phyloP scores from a whole-genome alignment of 2,888 invertebrate genomes.

The Drosophila acutilabella region DNA sequence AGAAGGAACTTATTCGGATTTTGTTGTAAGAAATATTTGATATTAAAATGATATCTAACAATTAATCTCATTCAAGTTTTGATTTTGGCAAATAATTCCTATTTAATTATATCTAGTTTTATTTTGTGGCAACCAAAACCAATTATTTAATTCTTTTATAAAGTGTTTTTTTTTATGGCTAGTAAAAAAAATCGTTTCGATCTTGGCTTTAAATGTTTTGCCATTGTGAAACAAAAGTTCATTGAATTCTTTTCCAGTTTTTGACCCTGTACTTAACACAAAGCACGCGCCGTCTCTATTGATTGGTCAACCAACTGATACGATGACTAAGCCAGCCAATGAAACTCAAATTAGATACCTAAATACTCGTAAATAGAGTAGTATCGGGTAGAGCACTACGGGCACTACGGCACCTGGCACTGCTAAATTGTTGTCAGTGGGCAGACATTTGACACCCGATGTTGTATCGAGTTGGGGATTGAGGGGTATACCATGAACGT shows the following conservation, averaged over 20 bases:
- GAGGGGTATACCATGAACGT: conserved; percentile 17
- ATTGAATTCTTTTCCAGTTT: conserved; percentile 39
- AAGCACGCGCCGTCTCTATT: conserved; percentile 48
- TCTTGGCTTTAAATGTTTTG: conserved; percentile 17
- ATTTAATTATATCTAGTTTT: too few relatives aligned
- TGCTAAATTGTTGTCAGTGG: conserved; percentile 39
- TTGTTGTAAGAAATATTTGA: too few relatives aligned
- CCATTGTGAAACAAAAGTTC: conserved; percentile 49
- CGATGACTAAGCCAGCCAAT: conserved; percentile 67
- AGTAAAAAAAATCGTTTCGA: neutral
- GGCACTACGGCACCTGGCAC: conserved; percentile 50
- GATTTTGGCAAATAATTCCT: too few relatives aligned
- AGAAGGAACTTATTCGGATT: too few relatives aligned
- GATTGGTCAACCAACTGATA: conserved; percentile 62
- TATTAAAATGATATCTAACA: too few relatives aligned
- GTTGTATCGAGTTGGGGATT: neutral
- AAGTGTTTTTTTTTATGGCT: neutral
- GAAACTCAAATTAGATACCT: conserved; percentile 61
- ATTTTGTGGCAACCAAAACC: too few relatives aligned
- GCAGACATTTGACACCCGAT: conserved; percentile 71
- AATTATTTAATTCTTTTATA: too few relatives aligned
- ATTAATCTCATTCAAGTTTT: too few relatives aligned
- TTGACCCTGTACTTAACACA: conserved; percentile 27
- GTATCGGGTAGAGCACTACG: neutral
- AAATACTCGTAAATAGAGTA: conserved; percentile 6